Conservation (phyloP, 1,140 invertebrate genomes). For the Potamilus streckersoni region DNA sequence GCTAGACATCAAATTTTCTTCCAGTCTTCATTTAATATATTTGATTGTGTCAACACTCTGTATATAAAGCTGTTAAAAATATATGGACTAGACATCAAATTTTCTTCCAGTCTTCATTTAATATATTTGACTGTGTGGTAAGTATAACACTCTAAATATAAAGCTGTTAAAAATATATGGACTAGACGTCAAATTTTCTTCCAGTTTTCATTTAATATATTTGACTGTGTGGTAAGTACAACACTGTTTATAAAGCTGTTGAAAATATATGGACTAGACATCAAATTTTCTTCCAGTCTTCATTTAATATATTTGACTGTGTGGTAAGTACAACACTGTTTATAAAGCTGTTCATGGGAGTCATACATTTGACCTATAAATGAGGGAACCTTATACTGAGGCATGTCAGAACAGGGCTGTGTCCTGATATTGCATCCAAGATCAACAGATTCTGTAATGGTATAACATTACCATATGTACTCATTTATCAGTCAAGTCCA, state of each 20-base stretch:
- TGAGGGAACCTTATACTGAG: too few species aligned
- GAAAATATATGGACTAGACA: conserved; percentile 99
- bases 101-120: conserved; percentile 99
- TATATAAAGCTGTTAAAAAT: conserved; percentile 84
- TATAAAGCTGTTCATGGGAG: neutral
- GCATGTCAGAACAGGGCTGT: too few species aligned
- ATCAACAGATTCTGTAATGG: too few species aligned
- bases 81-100: conserved; percentile 96
- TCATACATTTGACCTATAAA: too few species aligned
- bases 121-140: conserved; percentile 95
- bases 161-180: conserved; percentile 90
- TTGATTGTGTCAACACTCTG: conserved; percentile 85
- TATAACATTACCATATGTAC: too few species aligned
- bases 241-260: conserved; percentile 72
- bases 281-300: conserved; percentile 98
- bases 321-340: conserved; percentile 74
- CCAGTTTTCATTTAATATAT: conserved; percentile 97
- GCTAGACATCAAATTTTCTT: conserved; percentile 95
- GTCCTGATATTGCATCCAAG: neutral
- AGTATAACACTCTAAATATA: conserved; percentile 44
- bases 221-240: conserved; percentile 89
- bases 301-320: conserved; percentile 98
- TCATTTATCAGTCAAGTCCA: too few species aligned
- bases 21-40: conserved; percentile 97
- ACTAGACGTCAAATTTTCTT: conserved; percentile 95